Conservation (phyloP, 2,888 invertebrate species). For the Cetonia aurata region DNA sequence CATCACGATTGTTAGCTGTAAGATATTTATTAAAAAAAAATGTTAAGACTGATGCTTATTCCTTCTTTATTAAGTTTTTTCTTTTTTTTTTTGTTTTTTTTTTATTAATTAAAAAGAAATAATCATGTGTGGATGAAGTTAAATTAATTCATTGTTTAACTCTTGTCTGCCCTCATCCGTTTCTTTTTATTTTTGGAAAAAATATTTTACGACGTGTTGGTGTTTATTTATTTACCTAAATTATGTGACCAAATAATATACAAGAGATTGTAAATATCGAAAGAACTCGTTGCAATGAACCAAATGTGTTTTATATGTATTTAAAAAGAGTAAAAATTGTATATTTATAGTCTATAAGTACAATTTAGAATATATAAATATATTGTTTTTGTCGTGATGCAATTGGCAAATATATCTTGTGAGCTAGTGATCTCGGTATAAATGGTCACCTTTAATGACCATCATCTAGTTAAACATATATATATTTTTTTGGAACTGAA, state of each 20-base stretch:
- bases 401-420: conserved; percentile 46
- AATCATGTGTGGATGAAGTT: conserved; percentile 19
- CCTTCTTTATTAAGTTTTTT: conserved; percentile 40
- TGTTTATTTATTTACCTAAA: conserved; percentile 38
- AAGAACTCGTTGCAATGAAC: conserved; percentile 49
- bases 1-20: conserved; percentile 51
- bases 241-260: conserved; percentile 39
- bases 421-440: conserved; percentile 62
- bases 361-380: conserved; percentile 45
- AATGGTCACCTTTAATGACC: conserved; percentile 30
- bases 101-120: conserved; percentile 28
- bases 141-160: conserved; percentile 13
- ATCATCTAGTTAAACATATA: conserved; percentile 34
- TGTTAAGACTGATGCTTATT: conserved; percentile 51
- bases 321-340: conserved; percentile 33
- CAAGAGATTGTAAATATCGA: conserved; percentile 37
- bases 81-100: conserved; percentile 7
- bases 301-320: conserved; percentile 46
- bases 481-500: conserved; percentile 59
- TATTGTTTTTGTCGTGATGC: conserved; percentile 56
- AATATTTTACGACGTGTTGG: conserved; percentile 26
- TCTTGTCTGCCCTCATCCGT: conserved; percentile 14
- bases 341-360: conserved; percentile 45
- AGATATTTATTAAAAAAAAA: conserved; percentile 50
- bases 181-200: conserved; percentile 22